These are phyloP conservation scores for Anabas testudineus DNA, from an alignment of 2,797 vertebrate species.

Conservation along the genomic window DNA sequence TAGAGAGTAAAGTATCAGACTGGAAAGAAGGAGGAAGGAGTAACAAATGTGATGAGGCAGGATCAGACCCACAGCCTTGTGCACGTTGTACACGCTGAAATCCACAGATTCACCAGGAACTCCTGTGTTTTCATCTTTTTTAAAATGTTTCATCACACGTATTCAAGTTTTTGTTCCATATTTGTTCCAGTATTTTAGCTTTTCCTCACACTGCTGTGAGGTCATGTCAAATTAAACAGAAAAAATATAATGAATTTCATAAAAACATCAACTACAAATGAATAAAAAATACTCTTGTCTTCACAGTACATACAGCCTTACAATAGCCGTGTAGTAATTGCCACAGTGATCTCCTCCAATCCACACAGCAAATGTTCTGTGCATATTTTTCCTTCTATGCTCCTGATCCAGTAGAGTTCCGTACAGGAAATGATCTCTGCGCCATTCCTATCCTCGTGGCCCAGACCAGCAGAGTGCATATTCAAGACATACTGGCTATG, in stretches of 20 bases:
- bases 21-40: neutral
- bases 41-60: neutral
- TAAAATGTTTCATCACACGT: neutral
- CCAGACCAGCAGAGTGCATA: conserved; percentile 39
- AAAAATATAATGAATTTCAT: neutral
- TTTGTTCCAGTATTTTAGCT: neutral
- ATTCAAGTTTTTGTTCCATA: no score
- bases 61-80: neutral
- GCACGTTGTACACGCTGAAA: neutral
- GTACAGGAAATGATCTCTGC: conserved; percentile 71
- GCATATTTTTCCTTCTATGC: conserved; percentile 34
- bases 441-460: conserved; percentile 54
- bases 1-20: conserved; percentile 6
- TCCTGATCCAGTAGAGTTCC: conserved; percentile 47
- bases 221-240: no score
- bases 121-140: neutral
- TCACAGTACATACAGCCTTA: conserved; percentile 14
- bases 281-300: no score
- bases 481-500: conserved; percentile 58
- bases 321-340: conserved; percentile 29
- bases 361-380: conserved; percentile 43
- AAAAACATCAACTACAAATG: neutral
- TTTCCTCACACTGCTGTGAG: neutral
- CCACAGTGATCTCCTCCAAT: conserved; percentile 33
- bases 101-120: neutral